Evolutionary conservation across 2,888 invertebrate genomes (phyloP).

Genomic region (Hypomecis atomaria): DNA sequence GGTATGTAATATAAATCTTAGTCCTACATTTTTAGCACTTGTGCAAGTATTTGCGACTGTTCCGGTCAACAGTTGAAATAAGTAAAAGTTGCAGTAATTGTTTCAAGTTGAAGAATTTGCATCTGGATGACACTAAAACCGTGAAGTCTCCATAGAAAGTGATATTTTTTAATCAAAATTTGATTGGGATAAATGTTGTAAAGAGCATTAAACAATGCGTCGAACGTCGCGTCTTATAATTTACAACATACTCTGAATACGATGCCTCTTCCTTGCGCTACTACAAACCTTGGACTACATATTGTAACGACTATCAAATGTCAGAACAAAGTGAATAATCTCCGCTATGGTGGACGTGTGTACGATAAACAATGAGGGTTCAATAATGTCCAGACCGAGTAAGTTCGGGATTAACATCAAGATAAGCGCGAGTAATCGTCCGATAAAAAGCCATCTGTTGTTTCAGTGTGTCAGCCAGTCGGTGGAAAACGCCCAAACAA

Average conservation of each 20-base stretch:
- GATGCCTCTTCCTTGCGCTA: constrained; percentile 13
- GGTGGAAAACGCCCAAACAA: constrained; percentile 14
- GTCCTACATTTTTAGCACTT: too few relatives aligned
- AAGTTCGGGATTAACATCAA: constrained; percentile 11
- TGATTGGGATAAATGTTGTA: too few relatives aligned
- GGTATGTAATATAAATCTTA: too few relatives aligned
- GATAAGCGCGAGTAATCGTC: constrained; percentile 19
- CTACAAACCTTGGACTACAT: constrained; percentile 30
- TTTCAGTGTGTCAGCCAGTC: constrained; percentile 11
- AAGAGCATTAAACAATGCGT: too few relatives aligned
- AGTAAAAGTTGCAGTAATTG: too few relatives aligned
- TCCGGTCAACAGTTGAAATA: too few relatives aligned
- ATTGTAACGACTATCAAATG: constrained; percentile 22
- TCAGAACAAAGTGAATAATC: constrained; percentile 28
- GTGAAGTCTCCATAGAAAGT: too few relatives aligned
- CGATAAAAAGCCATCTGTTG: constrained; percentile 21
- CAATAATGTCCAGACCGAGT: constrained; percentile 13
- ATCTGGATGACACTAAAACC: too few relatives aligned
- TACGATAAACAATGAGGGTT: constrained; percentile 11
- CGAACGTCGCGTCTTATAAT: not conserved
- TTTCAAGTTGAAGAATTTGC: too few relatives aligned
- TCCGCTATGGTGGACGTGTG: constrained; percentile 21
- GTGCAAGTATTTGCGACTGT: too few relatives aligned
- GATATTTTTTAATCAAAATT: too few relatives aligned
- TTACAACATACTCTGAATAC: constrained; percentile 1